These are phyloP conservation scores for Centropus bengalensis DNA, from an alignment of 2,113 vertebrate genomes.

Conservation along the genomic window DNA sequence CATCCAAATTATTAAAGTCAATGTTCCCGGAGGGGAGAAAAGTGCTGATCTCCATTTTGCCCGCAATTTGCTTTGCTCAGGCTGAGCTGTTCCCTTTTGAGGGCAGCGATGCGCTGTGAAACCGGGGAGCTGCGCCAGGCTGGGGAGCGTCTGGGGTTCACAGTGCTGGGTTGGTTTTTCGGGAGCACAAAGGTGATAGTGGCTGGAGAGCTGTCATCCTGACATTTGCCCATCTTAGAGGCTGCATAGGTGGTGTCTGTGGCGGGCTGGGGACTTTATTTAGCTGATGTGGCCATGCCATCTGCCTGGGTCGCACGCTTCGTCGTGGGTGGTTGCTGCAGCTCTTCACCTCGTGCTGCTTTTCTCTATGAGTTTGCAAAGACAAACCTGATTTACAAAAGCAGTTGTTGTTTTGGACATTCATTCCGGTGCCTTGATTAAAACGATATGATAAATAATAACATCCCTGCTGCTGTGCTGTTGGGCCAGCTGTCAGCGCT, in stretches of 20 bases:
- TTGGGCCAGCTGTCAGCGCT: constrained; percentile 22
- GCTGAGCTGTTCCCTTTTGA: not conserved
- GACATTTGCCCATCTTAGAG: not conserved
- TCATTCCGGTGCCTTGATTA: not conserved
- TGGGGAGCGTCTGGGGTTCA: rapidly evolving
- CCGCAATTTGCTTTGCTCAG: not conserved
- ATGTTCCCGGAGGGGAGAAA: constrained; percentile 33
- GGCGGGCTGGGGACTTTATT: not conserved
- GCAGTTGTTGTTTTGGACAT: constrained; percentile 32
- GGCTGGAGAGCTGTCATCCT: not conserved
- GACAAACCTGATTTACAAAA: not conserved
- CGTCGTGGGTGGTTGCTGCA: rapidly evolving
- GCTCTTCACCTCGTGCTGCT: not conserved
- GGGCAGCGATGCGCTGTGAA: not conserved
- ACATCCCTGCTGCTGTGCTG: constrained; percentile 16
- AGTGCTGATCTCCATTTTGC: constrained; percentile 20
- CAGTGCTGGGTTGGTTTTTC: rapidly evolving
- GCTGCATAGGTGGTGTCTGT: not conserved
- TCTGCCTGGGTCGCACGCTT: not conserved
- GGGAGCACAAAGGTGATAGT: not conserved
- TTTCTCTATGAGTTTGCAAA: not conserved
- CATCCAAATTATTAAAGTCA: constrained; percentile 47
- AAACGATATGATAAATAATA: constrained; percentile 47
- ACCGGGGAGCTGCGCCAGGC: rapidly evolving
- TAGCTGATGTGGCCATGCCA: not conserved